Evolutionary conservation across 2,888 invertebrate species (phyloP).

Genomic region (Arge pagana): DNA sequence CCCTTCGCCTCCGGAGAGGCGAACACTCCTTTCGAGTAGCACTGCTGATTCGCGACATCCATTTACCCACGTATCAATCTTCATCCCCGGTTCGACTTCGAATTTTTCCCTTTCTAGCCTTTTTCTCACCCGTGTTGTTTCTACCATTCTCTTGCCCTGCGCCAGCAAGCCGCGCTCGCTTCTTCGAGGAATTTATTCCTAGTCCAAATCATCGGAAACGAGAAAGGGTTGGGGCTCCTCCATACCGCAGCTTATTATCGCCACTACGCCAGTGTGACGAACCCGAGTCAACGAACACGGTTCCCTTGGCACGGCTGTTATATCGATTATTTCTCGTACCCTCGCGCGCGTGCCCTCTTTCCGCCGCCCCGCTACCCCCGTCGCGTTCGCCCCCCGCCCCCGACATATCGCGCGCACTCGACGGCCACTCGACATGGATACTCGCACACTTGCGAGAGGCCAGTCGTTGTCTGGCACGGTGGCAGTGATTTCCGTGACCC

Average conservation of each 20-base stretch:
- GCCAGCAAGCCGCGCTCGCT: not conserved
- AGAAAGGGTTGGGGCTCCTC: not conserved
- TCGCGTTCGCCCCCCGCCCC: not conserved
- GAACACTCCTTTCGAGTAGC: no score
- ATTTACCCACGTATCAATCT: no score
- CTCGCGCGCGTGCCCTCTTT: no score
- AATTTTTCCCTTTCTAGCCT: not conserved
- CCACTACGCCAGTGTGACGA: conserved; percentile 8
- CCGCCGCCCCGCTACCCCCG: conserved; percentile 8
- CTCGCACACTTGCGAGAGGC: not conserved
- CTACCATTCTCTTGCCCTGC: not conserved
- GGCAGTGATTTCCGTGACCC: not conserved
- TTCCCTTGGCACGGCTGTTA: conserved; percentile 12
- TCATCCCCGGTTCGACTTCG: no score
- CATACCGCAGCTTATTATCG: not conserved
- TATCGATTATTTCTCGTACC: conserved; percentile 24
- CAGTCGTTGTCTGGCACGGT: conserved; percentile 3
- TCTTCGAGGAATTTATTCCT: not conserved
- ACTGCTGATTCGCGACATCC: no score
- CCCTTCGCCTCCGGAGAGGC: no score
- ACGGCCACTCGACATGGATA: no score
- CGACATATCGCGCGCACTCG: conserved; percentile 11
- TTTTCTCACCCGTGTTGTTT: not conserved
- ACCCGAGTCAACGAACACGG: conserved; percentile 23
- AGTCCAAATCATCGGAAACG: no score